These are phyloP conservation scores for Asarcornis scutulata DNA, from an alignment of 2,113 vertebrate genomes.

Conservation along the genomic window DNA sequence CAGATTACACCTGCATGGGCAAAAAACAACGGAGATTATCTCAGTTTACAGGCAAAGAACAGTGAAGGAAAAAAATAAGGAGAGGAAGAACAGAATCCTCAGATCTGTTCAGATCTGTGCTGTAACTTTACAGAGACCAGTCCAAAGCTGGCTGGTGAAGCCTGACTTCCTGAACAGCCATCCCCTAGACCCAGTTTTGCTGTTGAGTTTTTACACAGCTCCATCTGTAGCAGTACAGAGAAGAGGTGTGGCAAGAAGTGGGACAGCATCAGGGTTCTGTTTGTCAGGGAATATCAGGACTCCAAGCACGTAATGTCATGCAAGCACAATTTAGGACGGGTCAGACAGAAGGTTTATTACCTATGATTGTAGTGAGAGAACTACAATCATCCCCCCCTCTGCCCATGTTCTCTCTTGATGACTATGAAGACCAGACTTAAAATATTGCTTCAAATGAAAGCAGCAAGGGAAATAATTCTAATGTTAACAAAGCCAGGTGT, in stretches of 20 bases:
- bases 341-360: too few relatives aligned
- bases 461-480: too few relatives aligned
- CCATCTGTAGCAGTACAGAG: neutral
- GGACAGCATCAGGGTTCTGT: neutral
- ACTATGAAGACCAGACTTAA: too few relatives aligned
- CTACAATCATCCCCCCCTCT: too few relatives aligned
- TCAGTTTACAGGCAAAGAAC: neutral
- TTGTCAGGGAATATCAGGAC: too few relatives aligned
- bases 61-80: neutral
- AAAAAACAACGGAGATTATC: neutral
- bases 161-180: neutral
- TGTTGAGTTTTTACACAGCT: neutral
- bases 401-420: too few relatives aligned
- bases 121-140: neutral
- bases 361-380: too few relatives aligned
- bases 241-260: neutral
- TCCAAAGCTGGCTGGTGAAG: neutral
- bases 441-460: too few relatives aligned
- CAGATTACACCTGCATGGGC: conserved; percentile 88
- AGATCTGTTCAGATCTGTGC: neutral
- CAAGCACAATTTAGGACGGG: too few relatives aligned
- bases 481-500: too few relatives aligned
- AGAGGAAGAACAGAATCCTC: neutral
- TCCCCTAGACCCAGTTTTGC: neutral
- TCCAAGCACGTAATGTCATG: too few relatives aligned